Evolutionary conservation across 2,888 invertebrate genomes (phyloP), one percentile per base, ranked within the genome.

Genomic region (Bellardia bayeri): DNA sequence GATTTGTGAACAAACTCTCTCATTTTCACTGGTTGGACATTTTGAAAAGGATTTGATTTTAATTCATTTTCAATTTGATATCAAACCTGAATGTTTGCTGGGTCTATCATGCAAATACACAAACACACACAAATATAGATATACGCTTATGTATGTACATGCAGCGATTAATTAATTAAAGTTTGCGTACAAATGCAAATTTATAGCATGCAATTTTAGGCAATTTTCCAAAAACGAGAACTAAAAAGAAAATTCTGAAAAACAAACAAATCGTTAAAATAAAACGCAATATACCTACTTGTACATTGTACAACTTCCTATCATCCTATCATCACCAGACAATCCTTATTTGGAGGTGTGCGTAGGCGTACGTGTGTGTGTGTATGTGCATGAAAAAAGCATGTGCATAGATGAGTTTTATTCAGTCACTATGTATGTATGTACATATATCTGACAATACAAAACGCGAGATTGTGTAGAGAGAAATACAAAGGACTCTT

Each of bases 91-190:
- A 37, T 37, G 37, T 37, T 5, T 37, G 37, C 13, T 45, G 45
- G 45, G 13, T 7, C 11, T 11, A 11, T 45, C 66, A 37, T 30
- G n/a, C 30, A 78, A 58, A 9, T 14, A 37, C 49, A 49, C 66
- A 37, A 30, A 23, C 30, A 78, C 66, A 9, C n/a, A 37, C 49
- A 49, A 33, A 63, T 37, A 23, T 63, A 54, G 11, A n/a, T 40
- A 23, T 8, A n/a, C 61, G 30, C 3, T 42, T 54, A 3, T 11
- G 16, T 23, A 64, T 49, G n/a, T 40, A 33, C n/a, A 58, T 61
- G 61, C 68, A 64, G 58, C 85, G 81, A 89, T 88, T 88, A 87
- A 87, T 88, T 88, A 89, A 89, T 89, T 89, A 82, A 84, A 87
- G 81, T 87, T 82, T 89, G 81, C 86, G 80, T 83, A 68, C 63